phyloP scores from a whole-genome alignment of 2,797 vertebrate genomes.

The Synanceia verrucosa region DNA sequence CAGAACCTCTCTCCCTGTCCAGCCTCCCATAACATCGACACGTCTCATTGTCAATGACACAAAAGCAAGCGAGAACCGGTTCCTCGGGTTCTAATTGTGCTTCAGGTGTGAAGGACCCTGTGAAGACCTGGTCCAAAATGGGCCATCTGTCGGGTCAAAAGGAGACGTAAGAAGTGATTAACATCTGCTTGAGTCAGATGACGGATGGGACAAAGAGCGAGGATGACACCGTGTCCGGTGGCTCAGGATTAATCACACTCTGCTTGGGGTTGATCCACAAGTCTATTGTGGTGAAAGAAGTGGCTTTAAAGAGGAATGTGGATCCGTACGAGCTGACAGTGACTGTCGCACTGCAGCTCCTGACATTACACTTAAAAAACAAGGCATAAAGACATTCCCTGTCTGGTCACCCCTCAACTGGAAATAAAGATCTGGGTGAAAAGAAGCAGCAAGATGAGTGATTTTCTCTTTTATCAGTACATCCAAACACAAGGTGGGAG shows the following conservation, averaged over 20 bases:
- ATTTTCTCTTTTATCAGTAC: conserved; percentile 41
- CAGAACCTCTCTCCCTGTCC: conserved; percentile 49
- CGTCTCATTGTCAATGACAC: conserved; percentile 43
- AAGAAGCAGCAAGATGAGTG: conserved; percentile 38
- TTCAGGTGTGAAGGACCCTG: conserved; percentile 5
- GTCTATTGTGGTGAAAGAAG: conserved; percentile 38
- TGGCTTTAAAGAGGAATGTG: conserved; percentile 84
- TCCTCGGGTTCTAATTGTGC: conserved; percentile 19
- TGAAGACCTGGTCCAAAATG: conserved; percentile 4
- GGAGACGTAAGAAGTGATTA: conserved; percentile 31
- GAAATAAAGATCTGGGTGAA: conserved; percentile 17
- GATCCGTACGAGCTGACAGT: conserved; percentile 78
- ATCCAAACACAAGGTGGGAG: conserved; percentile 54
- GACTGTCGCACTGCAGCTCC: conserved; percentile 60
- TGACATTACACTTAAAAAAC: conserved; percentile 27
- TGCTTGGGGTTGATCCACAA: conserved; percentile 44
- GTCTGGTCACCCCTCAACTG: conserved; percentile 28
- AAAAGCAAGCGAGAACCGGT: conserved; percentile 20
- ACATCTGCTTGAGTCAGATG: conserved; percentile 18
- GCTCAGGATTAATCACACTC: conserved; percentile 46
- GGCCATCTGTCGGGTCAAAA: conserved; percentile 44
- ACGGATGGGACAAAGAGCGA: conserved; percentile 43
- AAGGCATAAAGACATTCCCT: conserved; percentile 38
- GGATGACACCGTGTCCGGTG: conserved; percentile 29
- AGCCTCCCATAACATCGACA: conserved; percentile 38